These are phyloP conservation scores for Elaeidobius kamerunicus DNA, from an alignment of 2,888 invertebrate species.

Conservation along the genomic window DNA sequence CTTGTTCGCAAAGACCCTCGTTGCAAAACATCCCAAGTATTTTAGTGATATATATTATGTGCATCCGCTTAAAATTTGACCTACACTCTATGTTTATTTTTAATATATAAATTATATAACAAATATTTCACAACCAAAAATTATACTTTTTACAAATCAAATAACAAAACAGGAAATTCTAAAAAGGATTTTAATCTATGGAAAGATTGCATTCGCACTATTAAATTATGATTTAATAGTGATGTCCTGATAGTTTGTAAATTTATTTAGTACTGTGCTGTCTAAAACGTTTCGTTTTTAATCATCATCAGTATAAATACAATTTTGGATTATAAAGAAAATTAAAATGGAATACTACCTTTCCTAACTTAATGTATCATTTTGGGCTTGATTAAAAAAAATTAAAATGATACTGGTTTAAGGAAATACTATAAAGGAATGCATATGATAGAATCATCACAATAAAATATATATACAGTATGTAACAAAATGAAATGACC, in stretches of 20 bases:
- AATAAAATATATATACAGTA: constrained; percentile 16
- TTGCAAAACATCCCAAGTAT: constrained; percentile 4
- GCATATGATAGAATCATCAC: constrained; percentile 23
- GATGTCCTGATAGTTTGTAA: too few species aligned
- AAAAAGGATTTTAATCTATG: neutral
- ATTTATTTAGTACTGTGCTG: too few species aligned
- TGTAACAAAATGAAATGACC: too few species aligned
- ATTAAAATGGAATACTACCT: too few species aligned
- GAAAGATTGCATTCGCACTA: too few species aligned
- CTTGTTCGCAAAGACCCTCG: too few species aligned
- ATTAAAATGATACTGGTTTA: neutral
- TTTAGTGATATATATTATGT: constrained; percentile 12
- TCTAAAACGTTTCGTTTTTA: too few species aligned
- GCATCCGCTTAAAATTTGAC: constrained; percentile 25
- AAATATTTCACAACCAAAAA: constrained; percentile 44
- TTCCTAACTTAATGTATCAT: too few species aligned
- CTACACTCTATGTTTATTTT: constrained; percentile 25
- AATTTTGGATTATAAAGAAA: neutral
- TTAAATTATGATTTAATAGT: neutral
- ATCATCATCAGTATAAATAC: too few species aligned
- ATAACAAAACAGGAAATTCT: constrained; percentile 12
- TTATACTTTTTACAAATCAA: constrained; percentile 37
- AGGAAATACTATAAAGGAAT: constrained; percentile 20
- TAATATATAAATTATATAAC: constrained; percentile 38
- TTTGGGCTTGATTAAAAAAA: too few species aligned